A percentile compares a stretch with the other conserved stretches of the same genome.
These are phyloP conservation scores for Megatriorchis doriae DNA, from an alignment of 2,113 vertebrate genomes.

Conservation along the genomic window DNA sequence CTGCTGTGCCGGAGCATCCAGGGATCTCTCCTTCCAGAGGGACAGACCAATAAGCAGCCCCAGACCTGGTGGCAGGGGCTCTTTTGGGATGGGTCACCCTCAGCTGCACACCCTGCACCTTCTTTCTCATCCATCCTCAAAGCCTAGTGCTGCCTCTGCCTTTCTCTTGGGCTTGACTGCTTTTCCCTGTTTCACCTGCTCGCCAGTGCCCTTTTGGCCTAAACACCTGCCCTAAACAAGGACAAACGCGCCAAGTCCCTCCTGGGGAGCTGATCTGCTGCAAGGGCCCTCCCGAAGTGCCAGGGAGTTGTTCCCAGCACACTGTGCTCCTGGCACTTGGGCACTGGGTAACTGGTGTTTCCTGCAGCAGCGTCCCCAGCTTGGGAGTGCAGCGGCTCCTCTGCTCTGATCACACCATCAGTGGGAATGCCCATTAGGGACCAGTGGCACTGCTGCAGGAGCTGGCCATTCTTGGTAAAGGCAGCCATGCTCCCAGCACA, in stretches of 20 bases:
- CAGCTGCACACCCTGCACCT: background rate
- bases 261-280: background rate
- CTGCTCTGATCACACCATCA: background rate
- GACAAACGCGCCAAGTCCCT: background rate
- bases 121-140: background rate
- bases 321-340: background rate
- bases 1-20: accelerated
- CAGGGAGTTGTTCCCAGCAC: background rate
- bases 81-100: background rate
- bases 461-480: background rate
- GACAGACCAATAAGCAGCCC: background rate
- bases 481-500: background rate
- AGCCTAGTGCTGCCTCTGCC: background rate
- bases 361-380: background rate
- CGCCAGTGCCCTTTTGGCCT: background rate
- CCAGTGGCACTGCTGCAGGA: background rate
- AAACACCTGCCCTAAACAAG: background rate
- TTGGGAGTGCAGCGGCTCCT: background rate
- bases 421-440: too few relatives aligned
- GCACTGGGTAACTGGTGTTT: background rate
- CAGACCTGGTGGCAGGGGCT: background rate
- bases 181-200: background rate
- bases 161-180: background rate
- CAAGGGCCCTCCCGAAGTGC: background rate
- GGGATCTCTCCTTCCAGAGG: background rate